These are phyloP conservation scores for Leucopsar rothschildi DNA, from an alignment of 2,113 vertebrate genomes.

Conservation along the genomic window DNA sequence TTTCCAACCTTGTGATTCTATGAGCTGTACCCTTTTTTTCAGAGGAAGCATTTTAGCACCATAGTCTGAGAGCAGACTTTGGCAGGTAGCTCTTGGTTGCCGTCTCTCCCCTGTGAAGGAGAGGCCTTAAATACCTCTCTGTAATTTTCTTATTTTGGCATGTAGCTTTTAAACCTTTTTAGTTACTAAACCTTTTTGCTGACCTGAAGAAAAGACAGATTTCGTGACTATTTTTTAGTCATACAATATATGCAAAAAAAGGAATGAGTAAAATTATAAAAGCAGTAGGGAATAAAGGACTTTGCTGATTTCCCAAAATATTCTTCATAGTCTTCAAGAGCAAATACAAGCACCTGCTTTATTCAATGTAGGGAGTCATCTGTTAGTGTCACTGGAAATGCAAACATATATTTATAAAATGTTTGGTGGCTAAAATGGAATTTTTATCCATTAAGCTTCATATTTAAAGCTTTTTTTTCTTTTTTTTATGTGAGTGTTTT, in stretches of 20 bases:
- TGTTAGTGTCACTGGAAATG: not conserved
- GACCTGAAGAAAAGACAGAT: not conserved
- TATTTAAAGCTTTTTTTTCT: not conserved
- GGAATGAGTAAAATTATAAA: not conserved
- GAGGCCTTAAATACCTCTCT: not conserved
- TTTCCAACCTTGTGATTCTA: no score
- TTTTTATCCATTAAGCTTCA: not conserved
- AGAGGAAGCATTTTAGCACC: not conserved
- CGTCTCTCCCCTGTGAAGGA: fast-evolving
- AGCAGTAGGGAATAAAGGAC: not conserved
- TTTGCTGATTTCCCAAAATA: not conserved
- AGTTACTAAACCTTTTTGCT: not conserved
- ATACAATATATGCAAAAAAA: not conserved
- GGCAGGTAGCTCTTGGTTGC: not conserved
- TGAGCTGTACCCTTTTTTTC: not conserved
- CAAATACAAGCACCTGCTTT: not conserved
- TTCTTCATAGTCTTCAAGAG: not conserved
- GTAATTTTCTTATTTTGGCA: not conserved
- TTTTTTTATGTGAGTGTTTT: not conserved
- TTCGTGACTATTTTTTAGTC: not conserved
- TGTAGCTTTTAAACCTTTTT: not conserved
- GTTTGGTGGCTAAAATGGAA: not conserved
- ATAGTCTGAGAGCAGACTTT: not conserved
- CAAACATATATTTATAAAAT: not conserved
- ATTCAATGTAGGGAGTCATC: not conserved